A percentile compares a stretch with the other conserved stretches of the same genome.
These are phyloP conservation scores for Columba guinea DNA, from an alignment of 2,797 vertebrate species.

Conservation along the genomic window DNA sequence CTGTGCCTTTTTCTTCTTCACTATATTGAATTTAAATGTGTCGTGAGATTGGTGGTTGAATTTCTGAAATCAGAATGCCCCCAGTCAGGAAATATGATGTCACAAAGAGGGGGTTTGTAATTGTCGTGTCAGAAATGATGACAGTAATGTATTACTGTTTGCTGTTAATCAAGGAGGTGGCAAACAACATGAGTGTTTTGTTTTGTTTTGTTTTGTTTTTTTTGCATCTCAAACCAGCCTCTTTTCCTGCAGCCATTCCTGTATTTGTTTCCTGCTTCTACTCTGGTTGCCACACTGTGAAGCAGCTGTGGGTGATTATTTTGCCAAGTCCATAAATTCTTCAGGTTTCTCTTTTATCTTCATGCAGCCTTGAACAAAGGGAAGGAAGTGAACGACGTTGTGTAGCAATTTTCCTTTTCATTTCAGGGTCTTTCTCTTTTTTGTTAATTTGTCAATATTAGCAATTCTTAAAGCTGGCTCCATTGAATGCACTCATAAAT, in stretches of 20 bases:
- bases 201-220: background rate
- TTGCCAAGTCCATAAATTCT: slow-evolving; percentile 44
- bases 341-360: slow-evolving; percentile 42
- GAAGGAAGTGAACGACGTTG: background rate
- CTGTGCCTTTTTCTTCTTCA: background rate
- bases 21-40: background rate
- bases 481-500: background rate
- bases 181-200: background rate
- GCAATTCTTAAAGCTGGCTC: background rate
- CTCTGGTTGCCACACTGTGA: background rate
- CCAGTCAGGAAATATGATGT: background rate
- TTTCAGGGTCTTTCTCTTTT: background rate
- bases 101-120: background rate
- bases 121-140: background rate
- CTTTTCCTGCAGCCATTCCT: slow-evolving; percentile 18
- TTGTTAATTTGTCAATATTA: slow-evolving; percentile 21
- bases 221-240: background rate
- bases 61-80: background rate
- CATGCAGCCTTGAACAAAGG: background rate
- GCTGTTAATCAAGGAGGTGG: background rate
- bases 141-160: background rate
- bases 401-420: slow-evolving; percentile 16
- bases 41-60: background rate
- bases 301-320: background rate
- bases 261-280: background rate